Evolutionary conservation across 2,888 invertebrate genomes (phyloP), one percentile per base, ranked within the genome.

Genomic region (Acleris laterana): DNA sequence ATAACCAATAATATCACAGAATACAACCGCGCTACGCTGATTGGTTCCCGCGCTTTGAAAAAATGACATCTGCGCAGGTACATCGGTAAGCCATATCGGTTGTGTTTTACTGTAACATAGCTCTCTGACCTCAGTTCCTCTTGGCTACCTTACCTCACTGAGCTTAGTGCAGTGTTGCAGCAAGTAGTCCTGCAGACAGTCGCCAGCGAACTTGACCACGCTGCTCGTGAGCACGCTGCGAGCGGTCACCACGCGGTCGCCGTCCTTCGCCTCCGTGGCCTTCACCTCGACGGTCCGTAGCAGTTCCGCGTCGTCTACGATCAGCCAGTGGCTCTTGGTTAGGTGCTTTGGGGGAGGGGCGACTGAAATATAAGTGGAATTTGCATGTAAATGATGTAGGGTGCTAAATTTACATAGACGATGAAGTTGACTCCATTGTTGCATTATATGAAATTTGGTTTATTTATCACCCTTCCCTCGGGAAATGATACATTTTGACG

Each of bases 111-210:
- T n/a, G n/a, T n/a, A n/a, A 25, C 32, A 9, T 32, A 32, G 2
- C 32, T 32, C 32, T 32, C 32, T 9, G 7, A 32, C 2, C 9
- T 32, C 6, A 25, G 25, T 32, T n/a, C 6, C 2, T 44, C 11
- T 22, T 44, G 13, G 38, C 70, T 77, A 68, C 71, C 77, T 67
- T 7, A 93, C 92, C 84, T 94, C 94, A 68, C 94, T 94, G 17
- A 94, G 73, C 71, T 81, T 86, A n/a, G 89, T 93, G 68, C 93
- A 93, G 4, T 89, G 91, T 60, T 93, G 90, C 67, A 94, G 77
- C 50, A 94, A 72, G 46, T 92, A 90, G n/a, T 81, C 91, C 72
- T 93, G 93, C 20, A 93, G 72, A 50, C 90, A 88, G 2, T 89
- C 90, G 0, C 90, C 85, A 0, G 91, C 87, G 64, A 93, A 94